phyloP scores from a whole-genome alignment of 1,140 invertebrate genomes.

The Drosophila mauritiana region DNA sequence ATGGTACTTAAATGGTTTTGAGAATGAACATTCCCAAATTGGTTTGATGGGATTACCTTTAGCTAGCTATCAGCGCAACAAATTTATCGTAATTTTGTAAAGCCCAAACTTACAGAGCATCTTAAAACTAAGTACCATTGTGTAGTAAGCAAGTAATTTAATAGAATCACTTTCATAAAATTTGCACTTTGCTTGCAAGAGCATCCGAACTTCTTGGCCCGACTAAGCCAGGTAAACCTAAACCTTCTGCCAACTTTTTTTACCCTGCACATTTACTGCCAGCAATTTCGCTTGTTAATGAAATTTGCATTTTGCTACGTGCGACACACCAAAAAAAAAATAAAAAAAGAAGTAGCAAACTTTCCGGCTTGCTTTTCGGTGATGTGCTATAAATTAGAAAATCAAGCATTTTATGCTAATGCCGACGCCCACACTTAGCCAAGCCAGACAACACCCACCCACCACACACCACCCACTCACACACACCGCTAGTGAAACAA shows the following conservation, averaged over 20 bases:
- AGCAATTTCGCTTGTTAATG: conserved; percentile 81
- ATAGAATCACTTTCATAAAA: background rate
- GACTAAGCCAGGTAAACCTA: conserved; percentile 25
- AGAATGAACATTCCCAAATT: too few species aligned
- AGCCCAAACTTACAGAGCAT: background rate
- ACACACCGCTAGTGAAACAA: conserved; percentile 4
- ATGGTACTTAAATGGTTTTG: too few species aligned
- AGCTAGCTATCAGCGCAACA: background rate
- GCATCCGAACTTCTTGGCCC: conserved; percentile 14
- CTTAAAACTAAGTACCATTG: background rate
- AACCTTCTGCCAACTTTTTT: conserved; percentile 29
- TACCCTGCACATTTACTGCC: conserved; percentile 51
- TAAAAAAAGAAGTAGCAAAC: conserved; percentile 48
- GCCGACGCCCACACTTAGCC: conserved; percentile 55
- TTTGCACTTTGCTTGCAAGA: conserved; percentile 15
- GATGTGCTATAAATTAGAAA: conserved; percentile 83
- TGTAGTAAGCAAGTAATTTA: background rate
- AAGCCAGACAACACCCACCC: conserved; percentile 25
- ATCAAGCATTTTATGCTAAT: conserved; percentile 83
- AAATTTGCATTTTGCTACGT: conserved; percentile 83
- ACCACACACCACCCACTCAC: too few species aligned
- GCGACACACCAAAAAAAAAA: conserved; percentile 59
- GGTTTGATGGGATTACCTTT: background rate
- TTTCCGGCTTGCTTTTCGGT: conserved; percentile 64
- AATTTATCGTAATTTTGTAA: background rate